Base-by-base conservation (phyloP, 2,113 vertebrate species). In the Dissostichus mawsoni region DNA sequence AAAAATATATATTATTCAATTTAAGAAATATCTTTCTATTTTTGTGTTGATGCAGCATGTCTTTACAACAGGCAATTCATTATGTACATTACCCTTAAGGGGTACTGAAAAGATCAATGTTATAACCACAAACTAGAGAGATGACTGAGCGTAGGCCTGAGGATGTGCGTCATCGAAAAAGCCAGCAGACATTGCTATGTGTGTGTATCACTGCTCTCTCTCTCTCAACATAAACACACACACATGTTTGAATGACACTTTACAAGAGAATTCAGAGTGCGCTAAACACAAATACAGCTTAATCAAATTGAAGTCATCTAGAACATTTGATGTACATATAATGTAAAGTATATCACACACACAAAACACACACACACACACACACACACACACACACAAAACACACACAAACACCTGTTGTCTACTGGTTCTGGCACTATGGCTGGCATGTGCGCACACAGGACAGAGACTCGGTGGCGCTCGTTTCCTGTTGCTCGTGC, bases 381-480 rank as follows among this genome's bases (percentile, higher is more conserved):
- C 29, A 23, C 18, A 17, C 18, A 55, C 36, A 64, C 67, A 45
- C 73, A 59, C 69, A 52, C 23, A 68, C 56, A n/a, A n/a, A 16
- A 61, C 20, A 51, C 45, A 68, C 63, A 45, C 58, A 55, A 56
- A 69, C 93, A 93, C 87, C 92, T 92, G 92, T 89, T 90, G 88
- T 58, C 81, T 86, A 48, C 76, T 80, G 80, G 64, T 81, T 56
- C 80, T 77, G 76, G 69, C 84, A 81, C 74, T 63, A 82, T 78
- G 87, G 69, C 44, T 76, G 90, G 87, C 76, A 89, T 91, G 90
- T 62, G 76, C 23, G 57, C 51, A 20, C 41, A 16, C 64, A 41
- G 75, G 79, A 62, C 69, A 75, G 86, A 87, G 93, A 90, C 93
- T 85, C 56, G 7, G 66, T 52, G 91, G 89, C 81, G 85, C 86